phyloP scores from a whole-genome alignment of 1,140 invertebrate species.

The Drosophila dunni region DNA sequence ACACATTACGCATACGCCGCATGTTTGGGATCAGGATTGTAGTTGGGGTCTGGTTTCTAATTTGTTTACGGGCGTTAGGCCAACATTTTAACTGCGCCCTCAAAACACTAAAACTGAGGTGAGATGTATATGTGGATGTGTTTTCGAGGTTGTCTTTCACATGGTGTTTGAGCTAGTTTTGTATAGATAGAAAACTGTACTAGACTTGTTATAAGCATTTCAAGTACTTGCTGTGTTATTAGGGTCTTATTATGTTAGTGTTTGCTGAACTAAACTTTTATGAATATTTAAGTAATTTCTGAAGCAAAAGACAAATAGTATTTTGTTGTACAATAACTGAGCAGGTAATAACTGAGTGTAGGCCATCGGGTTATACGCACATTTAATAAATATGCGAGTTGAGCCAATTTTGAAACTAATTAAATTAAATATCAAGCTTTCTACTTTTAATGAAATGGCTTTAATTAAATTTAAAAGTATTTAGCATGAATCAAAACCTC shows the following conservation, averaged over 20 bases:
- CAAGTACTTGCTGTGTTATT: conserved; percentile 36
- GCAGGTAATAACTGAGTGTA: background rate
- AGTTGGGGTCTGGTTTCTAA: conserved; percentile 49
- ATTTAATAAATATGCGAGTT: too few relatives aligned
- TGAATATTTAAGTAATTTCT: conserved; percentile 15
- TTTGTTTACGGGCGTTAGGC: conserved; percentile 63
- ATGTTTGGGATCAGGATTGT: background rate
- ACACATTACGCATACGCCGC: conserved; percentile 74
- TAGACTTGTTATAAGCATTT: conserved; percentile 53
- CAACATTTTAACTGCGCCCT: conserved; percentile 44
- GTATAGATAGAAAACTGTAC: conserved; percentile 50
- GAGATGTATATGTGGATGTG: conserved; percentile 17
- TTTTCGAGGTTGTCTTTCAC: conserved; percentile 3
- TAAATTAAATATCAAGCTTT: too few relatives aligned
- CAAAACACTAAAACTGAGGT: conserved; percentile 35
- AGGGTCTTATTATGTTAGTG: conserved; percentile 3
- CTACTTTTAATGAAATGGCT: too few relatives aligned
- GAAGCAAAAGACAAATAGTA: background rate
- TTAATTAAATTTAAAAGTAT: too few relatives aligned
- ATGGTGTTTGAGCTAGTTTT: conserved; percentile 8
- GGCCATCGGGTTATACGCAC: too few relatives aligned
- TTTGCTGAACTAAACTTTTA: conserved; percentile 12
- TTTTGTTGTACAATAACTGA: background rate
- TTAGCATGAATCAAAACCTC: too few relatives aligned
- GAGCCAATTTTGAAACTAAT: too few relatives aligned